phyloP scores from a whole-genome alignment of 2,888 invertebrate species.

The Coleophora flavipennella region DNA sequence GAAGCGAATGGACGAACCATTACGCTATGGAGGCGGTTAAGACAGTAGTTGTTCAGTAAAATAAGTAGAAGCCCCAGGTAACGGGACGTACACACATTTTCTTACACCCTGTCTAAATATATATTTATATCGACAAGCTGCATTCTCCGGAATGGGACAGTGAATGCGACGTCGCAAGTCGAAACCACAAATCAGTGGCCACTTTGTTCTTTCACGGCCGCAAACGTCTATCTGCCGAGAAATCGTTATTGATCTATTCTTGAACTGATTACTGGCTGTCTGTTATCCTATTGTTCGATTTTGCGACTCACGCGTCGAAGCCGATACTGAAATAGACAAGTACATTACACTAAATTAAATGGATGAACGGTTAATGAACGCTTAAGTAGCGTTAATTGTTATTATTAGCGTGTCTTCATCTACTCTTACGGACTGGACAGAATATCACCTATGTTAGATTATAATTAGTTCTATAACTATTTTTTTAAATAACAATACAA shows the following conservation, averaged over 20 bases:
- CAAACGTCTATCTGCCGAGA: slow-evolving; percentile 38
- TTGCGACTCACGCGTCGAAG: slow-evolving; percentile 25
- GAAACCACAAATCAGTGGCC: slow-evolving; percentile 60
- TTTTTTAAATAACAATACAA: too few species aligned
- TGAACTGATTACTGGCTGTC: slow-evolving; percentile 48
- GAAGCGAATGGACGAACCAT: too few species aligned
- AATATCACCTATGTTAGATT: too few species aligned
- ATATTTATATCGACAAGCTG: too few species aligned
- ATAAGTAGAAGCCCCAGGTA: too few species aligned
- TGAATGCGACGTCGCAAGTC: slow-evolving; percentile 37
- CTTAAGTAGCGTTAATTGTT: slow-evolving; percentile 29
- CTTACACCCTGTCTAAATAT: too few species aligned
- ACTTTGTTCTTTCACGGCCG: slow-evolving; percentile 60
- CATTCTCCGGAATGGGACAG: slow-evolving; percentile 36
- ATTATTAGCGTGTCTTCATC: background rate
- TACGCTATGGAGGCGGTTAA: too few species aligned
- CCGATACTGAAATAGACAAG: slow-evolving; percentile 26
- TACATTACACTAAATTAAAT: slow-evolving; percentile 30
- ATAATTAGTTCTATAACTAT: too few species aligned
- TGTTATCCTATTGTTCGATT: slow-evolving; percentile 40
- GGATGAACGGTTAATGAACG: slow-evolving; percentile 38
- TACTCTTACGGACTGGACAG: too few species aligned
- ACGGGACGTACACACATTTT: too few species aligned
- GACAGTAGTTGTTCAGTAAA: too few species aligned
- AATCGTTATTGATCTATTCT: slow-evolving; percentile 48